Evolutionary conservation across 1,140 invertebrate species (phyloP).

Genomic region (Macrobrachium rosenbergii): DNA sequence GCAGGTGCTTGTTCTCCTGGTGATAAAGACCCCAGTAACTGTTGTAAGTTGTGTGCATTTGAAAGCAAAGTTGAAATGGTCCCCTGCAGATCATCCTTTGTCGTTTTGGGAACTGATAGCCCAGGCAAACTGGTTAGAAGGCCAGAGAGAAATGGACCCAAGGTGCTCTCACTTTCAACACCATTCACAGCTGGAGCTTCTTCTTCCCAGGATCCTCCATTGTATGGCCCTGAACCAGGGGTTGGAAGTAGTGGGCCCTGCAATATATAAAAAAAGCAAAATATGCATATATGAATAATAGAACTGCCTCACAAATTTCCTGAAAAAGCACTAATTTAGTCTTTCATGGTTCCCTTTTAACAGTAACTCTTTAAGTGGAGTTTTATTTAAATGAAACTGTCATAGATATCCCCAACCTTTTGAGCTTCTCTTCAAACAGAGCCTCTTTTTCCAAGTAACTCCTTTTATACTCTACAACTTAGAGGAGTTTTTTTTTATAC

Average conservation of each 20-base stretch:
- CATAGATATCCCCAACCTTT: too few relatives aligned
- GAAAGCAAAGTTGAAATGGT: constrained; percentile 69
- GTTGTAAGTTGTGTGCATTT: constrained; percentile 69
- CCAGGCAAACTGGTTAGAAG: constrained; percentile 64
- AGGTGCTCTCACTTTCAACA: constrained; percentile 21
- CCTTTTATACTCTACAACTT: too few relatives aligned
- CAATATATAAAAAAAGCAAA: background rate
- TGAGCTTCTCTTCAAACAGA: too few relatives aligned
- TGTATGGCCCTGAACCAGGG: constrained; percentile 36
- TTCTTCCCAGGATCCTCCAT: constrained; percentile 41
- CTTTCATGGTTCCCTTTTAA: too few relatives aligned
- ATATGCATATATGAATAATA: background rate
- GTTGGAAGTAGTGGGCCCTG: constrained; percentile 59
- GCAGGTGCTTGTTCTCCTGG: constrained; percentile 58
- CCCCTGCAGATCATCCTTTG: constrained; percentile 68
- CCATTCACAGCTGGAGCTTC: constrained; percentile 18
- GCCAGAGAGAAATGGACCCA: constrained; percentile 49
- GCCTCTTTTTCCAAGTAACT: too few relatives aligned
- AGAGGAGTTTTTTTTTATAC: too few relatives aligned
- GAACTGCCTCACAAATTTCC: background rate
- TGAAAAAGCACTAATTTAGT: background rate
- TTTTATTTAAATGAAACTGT: too few relatives aligned
- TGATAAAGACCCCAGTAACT: constrained; percentile 67
- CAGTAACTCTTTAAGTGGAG: too few relatives aligned
- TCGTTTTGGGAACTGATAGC: background rate